Evolutionary conservation across 2,888 invertebrate species (phyloP).

Genomic region (Cerceris rybyensis): DNA sequence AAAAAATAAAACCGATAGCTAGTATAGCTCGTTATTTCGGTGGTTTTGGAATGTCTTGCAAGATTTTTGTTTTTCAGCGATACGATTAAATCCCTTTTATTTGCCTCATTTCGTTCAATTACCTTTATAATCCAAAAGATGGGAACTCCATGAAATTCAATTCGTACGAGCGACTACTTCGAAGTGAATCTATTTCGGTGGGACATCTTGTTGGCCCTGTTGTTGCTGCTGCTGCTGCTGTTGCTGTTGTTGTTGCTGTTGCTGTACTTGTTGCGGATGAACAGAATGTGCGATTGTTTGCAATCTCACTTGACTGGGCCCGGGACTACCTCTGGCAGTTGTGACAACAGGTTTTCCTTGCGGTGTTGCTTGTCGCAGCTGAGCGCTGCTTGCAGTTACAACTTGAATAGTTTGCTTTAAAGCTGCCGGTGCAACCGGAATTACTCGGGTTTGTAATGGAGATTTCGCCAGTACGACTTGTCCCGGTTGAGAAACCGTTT

Average conservation of each 20-base stretch:
- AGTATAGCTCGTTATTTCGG: constrained; percentile 9
- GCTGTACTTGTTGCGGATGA: constrained; percentile 81
- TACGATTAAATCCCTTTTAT: not conserved
- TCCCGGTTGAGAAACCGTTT: constrained; percentile 83
- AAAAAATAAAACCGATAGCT: constrained; percentile 7
- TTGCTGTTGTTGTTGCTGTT: constrained; percentile 72
- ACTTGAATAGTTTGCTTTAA: constrained; percentile 86
- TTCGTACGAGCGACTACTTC: constrained; percentile 6
- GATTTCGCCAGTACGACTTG: constrained; percentile 85
- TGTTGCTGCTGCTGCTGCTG: constrained; percentile 64
- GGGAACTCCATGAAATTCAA: constrained; percentile 9
- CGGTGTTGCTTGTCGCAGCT: constrained; percentile 80
- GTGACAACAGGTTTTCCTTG: constrained; percentile 79
- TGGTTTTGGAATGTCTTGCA: constrained; percentile 44
- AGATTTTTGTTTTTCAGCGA: no score
- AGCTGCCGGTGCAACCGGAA: constrained; percentile 84
- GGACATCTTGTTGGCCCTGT: constrained; percentile 75
- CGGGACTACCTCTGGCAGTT: constrained; percentile 83
- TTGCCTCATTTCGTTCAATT: not conserved
- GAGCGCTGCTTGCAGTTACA: constrained; percentile 78
- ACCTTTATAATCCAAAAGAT: constrained; percentile 12
- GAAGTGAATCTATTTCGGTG: constrained; percentile 61
- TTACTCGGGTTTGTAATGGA: constrained; percentile 85
- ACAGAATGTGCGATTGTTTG: constrained; percentile 85
- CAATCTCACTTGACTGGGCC: constrained; percentile 85